Evolutionary conservation across 1,140 invertebrate species (phyloP).

Genomic region (Drosophila fuyamai): DNA sequence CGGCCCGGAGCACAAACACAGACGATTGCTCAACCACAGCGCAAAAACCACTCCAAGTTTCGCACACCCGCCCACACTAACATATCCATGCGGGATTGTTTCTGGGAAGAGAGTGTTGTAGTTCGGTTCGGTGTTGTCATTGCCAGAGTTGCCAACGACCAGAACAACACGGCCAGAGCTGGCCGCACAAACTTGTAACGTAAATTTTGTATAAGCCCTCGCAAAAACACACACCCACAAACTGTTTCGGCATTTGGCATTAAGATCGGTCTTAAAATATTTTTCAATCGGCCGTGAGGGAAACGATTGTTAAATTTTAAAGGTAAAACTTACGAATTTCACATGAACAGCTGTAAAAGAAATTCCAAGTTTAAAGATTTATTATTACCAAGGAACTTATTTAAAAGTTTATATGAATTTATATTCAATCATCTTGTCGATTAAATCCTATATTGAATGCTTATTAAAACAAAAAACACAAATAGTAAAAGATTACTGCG

Average conservation of each 20-base stretch:
- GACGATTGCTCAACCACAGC: conserved; percentile 79
- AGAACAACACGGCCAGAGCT: conserved; percentile 31
- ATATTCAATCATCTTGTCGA: too few species aligned
- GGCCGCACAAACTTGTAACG: conserved; percentile 56
- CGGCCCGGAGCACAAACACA: conserved; percentile 44
- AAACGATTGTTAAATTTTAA: conserved; percentile 11
- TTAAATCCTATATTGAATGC: too few species aligned
- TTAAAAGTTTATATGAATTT: too few species aligned
- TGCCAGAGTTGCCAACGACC: conserved; percentile 65
- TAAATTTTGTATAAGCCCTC: conserved; percentile 66
- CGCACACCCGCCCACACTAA: conserved; percentile 32
- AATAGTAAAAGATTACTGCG: too few species aligned
- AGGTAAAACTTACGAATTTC: neutral
- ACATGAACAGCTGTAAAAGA: too few species aligned
- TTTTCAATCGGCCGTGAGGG: conserved; percentile 16
- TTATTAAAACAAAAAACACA: too few species aligned
- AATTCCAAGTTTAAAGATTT: too few species aligned
- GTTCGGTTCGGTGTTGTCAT: conserved; percentile 65
- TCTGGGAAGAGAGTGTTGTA: conserved; percentile 32
- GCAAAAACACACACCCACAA: conserved; percentile 42
- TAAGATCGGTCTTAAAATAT: conserved; percentile 53
- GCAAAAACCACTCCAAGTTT: conserved; percentile 78
- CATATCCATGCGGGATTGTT: conserved; percentile 23
- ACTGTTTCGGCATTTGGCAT: conserved; percentile 64
- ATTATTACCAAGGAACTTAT: too few species aligned